phyloP scores from a whole-genome alignment of 2,113 vertebrate genomes.

The Charadrius vociferus region DNA sequence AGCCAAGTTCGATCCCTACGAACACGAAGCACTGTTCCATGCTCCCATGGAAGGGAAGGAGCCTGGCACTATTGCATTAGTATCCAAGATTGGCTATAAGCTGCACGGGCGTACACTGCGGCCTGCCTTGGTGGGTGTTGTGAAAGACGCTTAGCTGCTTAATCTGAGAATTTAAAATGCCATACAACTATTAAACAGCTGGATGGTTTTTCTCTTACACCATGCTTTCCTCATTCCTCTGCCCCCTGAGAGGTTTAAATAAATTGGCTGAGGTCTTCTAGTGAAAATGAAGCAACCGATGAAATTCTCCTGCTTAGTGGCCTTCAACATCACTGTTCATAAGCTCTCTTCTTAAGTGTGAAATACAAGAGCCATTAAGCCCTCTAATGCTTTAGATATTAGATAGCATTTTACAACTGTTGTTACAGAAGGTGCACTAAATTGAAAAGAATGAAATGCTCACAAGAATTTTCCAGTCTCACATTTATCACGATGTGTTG shows the following conservation, averaged over 20 bases:
- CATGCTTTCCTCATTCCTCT: background rate
- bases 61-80: conserved; percentile 88
- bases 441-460: background rate
- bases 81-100: conserved; percentile 96
- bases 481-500: background rate
- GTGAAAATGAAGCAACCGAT: background rate
- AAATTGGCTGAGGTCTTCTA: background rate
- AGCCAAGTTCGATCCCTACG: conserved; percentile 94
- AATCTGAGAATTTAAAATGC: background rate
- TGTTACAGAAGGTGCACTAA: background rate
- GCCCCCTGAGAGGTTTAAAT: background rate
- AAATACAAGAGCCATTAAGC: background rate
- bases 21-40: conserved; percentile 95
- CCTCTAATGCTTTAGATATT: background rate
- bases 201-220: background rate
- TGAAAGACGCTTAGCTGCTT: conserved; percentile 81
- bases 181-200: conserved; percentile 35
- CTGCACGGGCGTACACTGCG: conserved; percentile 92
- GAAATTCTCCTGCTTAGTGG: background rate
- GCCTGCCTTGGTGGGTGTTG: conserved; percentile 93
- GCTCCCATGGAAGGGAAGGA: conserved; percentile 85
- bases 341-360: background rate
- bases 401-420: background rate
- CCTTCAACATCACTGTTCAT: background rate
- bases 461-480: background rate